These are phyloP conservation scores for Pseudochirops cupreus DNA, from an alignment of 2,797 vertebrate species.

Conservation along the genomic window DNA sequence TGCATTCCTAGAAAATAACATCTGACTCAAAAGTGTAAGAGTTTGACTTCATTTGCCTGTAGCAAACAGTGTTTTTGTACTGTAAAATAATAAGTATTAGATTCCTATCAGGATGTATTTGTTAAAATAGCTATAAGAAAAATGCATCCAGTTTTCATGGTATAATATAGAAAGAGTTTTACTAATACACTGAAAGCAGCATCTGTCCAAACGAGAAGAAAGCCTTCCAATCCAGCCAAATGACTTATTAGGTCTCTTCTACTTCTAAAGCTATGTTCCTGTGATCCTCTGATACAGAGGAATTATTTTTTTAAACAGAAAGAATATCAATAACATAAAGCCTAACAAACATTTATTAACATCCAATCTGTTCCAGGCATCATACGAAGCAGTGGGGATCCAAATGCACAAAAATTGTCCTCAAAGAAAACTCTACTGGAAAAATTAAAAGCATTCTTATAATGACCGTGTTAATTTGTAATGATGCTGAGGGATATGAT, in stretches of 20 bases:
- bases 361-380: neutral
- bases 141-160: conserved; percentile 12
- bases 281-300: neutral
- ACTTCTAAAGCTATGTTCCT: neutral
- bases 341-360: neutral
- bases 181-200: conserved; percentile 34
- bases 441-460: neutral
- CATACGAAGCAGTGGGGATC: neutral
- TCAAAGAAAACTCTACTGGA: neutral
- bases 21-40: conserved; percentile 10
- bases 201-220: conserved; percentile 36
- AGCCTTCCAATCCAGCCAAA: conserved; percentile 5
- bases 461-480: neutral
- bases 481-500: neutral
- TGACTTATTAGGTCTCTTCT: neutral
- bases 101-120: conserved; percentile 42
- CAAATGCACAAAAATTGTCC: neutral
- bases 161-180: conserved; percentile 29
- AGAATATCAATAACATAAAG: neutral
- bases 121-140: conserved; percentile 56
- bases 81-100: conserved; percentile 62
- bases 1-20: conserved; percentile 65
- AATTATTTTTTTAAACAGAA: neutral
- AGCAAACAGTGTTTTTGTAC: conserved; percentile 46
- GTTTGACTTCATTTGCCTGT: conserved; percentile 63